Conservation (phyloP, 2,113 vertebrate genomes). For the Sphaerodactylus townsendi region DNA sequence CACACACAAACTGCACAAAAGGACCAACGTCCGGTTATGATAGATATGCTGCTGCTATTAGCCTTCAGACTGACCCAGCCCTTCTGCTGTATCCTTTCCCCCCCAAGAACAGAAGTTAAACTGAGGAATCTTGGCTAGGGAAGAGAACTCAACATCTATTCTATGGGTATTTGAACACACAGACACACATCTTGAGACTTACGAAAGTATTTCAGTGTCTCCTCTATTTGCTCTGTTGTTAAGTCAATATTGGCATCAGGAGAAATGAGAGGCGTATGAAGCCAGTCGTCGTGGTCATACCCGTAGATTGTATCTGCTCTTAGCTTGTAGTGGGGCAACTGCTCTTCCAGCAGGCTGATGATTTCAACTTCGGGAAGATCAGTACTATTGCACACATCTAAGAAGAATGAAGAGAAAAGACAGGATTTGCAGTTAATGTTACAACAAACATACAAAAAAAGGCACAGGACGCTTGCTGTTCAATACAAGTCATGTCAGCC, state of each 20-base stretch:
- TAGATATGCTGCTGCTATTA: not conserved
- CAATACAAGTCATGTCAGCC: not conserved
- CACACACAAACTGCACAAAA: not conserved
- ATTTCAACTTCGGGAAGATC: slow-evolving; percentile 98
- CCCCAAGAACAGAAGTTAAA: not conserved
- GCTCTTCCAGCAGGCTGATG: slow-evolving; percentile 97
- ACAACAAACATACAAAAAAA: not conserved
- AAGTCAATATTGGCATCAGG: slow-evolving; percentile 87
- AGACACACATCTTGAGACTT: slow-evolving; percentile 71
- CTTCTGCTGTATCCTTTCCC: not conserved
- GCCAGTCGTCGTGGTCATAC: slow-evolving; percentile 98
- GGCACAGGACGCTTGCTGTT: not conserved
- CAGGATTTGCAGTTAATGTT: not conserved
- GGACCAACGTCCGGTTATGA: not conserved
- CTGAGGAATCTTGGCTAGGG: not conserved
- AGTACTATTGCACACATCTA: slow-evolving; percentile 98
- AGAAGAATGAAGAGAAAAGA: not conserved
- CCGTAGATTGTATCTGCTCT: slow-evolving; percentile 97
- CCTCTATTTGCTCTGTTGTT: slow-evolving; percentile 95
- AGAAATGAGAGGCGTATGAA: slow-evolving; percentile 93
- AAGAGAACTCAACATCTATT: not conserved
- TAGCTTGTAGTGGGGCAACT: slow-evolving; percentile 95
- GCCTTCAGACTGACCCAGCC: not conserved
- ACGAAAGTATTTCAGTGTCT: slow-evolving; percentile 98
- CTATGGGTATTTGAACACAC: not conserved